Conservation (phyloP, 2,797 vertebrate species). For the Tapera naevia region DNA sequence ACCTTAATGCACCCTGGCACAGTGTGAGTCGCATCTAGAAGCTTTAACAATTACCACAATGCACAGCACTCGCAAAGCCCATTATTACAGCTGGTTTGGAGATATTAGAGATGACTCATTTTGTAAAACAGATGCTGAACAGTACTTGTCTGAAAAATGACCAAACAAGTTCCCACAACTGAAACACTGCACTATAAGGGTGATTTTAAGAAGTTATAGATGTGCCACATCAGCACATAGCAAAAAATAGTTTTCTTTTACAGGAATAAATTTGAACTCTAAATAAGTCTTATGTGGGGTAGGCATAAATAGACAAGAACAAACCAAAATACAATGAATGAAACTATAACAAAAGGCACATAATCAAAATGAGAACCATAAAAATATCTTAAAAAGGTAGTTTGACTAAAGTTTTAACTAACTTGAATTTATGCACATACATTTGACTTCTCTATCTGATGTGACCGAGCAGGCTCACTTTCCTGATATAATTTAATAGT, state of each 20-base stretch:
- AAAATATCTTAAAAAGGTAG: neutral
- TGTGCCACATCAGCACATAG: neutral
- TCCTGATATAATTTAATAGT: constrained; percentile 13
- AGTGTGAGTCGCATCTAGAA: neutral
- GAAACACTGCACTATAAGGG: neutral
- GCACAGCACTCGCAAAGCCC: constrained; percentile 6
- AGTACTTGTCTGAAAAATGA: neutral
- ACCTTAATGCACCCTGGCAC: neutral
- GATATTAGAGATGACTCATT: neutral
- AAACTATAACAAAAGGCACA: constrained; percentile 29
- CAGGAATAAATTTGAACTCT: neutral
- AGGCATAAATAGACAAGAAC: neutral
- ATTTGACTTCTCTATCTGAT: constrained; percentile 7
- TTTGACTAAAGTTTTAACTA: neutral
- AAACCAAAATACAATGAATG: neutral
- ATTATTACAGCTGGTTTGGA: neutral
- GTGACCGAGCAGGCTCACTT: constrained; percentile 5
- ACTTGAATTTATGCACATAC: neutral
- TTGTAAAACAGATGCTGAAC: neutral
- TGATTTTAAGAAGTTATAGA: neutral
- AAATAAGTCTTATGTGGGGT: neutral
- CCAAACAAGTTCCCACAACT: neutral
- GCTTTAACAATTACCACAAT: neutral
- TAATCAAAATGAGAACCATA: neutral
- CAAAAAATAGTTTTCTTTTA: neutral